Evolutionary conservation across 2,113 vertebrate genomes (phyloP).

Genomic region (Opisthocomus hoazin): DNA sequence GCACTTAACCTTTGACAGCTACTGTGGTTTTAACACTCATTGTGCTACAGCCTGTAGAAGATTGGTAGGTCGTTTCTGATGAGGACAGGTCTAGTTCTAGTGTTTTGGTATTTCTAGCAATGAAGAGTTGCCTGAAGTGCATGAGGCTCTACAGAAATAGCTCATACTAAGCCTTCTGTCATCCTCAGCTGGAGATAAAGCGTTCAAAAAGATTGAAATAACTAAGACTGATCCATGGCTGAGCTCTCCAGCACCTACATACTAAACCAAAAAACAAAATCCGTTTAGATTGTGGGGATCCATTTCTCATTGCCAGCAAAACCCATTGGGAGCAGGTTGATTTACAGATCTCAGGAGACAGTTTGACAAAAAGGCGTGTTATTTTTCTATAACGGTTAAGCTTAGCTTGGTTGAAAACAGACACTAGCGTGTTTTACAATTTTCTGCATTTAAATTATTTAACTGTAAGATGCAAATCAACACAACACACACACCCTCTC

Average conservation of each 20-base stretch:
- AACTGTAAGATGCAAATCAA: neutral
- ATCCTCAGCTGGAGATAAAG: neutral
- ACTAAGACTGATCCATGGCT: neutral
- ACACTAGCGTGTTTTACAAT: neutral
- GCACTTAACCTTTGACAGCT: neutral
- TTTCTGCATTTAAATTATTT: neutral
- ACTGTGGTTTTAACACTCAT: neutral
- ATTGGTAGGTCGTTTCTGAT: accelerated
- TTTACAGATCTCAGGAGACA: neutral
- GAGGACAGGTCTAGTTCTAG: neutral
- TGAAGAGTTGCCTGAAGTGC: neutral
- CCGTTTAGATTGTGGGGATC: neutral
- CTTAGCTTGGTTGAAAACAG: neutral
- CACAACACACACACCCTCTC: accelerated
- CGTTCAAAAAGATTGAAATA: neutral
- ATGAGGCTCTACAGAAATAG: neutral
- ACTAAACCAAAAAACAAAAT: neutral
- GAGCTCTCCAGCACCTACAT: neutral
- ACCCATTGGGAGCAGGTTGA: neutral
- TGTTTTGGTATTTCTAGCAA: neutral
- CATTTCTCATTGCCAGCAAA: neutral
- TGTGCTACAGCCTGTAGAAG: neutral
- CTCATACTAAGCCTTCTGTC: neutral
- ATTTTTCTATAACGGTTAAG: neutral
- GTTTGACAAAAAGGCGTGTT: neutral